phyloP scores from a whole-genome alignment of 2,888 invertebrate genomes.

The Caenorhabditis sp. region DNA sequence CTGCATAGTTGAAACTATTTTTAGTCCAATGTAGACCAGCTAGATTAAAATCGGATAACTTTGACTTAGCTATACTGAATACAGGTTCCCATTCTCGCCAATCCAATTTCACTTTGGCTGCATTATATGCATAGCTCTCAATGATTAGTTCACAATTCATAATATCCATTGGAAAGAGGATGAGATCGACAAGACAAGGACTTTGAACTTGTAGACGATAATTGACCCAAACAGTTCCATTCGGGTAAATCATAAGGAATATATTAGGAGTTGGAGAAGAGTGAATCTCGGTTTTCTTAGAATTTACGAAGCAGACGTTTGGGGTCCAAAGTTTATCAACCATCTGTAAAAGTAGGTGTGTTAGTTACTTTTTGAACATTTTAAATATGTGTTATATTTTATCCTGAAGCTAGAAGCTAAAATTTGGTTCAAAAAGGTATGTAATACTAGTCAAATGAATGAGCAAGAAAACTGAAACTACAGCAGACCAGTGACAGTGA shows the following conservation, averaged over 20 bases:
- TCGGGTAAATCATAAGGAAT: conserved; percentile 69
- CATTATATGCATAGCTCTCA: conserved; percentile 69
- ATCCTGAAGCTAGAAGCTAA: no score
- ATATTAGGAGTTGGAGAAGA: conserved; percentile 68
- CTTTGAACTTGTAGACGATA: conserved; percentile 63
- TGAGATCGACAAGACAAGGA: conserved; percentile 61
- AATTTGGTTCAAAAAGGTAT: no score
- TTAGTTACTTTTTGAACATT: neutral
- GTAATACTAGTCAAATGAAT: no score
- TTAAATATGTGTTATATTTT: no score
- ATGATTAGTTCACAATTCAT: conserved; percentile 65
- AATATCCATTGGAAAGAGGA: conserved; percentile 67
- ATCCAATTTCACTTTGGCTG: conserved; percentile 63
- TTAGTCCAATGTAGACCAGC: conserved; percentile 66
- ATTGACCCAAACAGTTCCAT: conserved; percentile 68
- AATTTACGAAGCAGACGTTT: conserved; percentile 69
- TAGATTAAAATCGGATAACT: conserved; percentile 64
- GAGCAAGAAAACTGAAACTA: no score
- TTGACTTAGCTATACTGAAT: conserved; percentile 65
- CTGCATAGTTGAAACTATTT: conserved; percentile 66
- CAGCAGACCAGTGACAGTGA: no score
- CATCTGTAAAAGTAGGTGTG: conserved; percentile 36
- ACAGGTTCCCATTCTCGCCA: conserved; percentile 68
- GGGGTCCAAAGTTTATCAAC: conserved; percentile 68
- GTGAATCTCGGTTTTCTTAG: conserved; percentile 68